phyloP scores from a whole-genome alignment of 2,888 invertebrate genomes.

The Polydrusus tereticollis region DNA sequence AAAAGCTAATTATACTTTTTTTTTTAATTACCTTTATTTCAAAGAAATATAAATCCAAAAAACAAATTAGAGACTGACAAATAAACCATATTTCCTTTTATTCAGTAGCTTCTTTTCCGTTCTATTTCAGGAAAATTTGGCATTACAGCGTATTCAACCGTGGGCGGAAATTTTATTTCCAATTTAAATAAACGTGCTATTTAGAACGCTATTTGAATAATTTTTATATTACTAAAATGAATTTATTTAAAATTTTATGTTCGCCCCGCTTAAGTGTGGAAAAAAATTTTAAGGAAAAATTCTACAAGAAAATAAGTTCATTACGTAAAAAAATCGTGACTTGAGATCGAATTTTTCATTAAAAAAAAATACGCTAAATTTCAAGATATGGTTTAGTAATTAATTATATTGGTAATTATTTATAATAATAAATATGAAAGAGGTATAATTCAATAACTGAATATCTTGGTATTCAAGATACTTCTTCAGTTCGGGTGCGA shows the following conservation, averaged over 20 bases:
- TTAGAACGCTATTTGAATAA: slow-evolving; percentile 23
- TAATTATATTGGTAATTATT: too few relatives aligned
- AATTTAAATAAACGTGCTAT: slow-evolving; percentile 12
- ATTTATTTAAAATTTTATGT: slow-evolving; percentile 7
- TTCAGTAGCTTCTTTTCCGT: neutral
- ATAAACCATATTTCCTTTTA: neutral
- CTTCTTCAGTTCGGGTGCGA: too few relatives aligned
- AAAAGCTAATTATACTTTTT: too few relatives aligned
- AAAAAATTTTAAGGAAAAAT: neutral
- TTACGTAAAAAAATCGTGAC: neutral
- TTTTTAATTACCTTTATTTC: neutral
- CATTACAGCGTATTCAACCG: slow-evolving; percentile 12
- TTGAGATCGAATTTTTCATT: too few relatives aligned
- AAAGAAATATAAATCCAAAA: neutral
- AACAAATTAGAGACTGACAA: neutral
- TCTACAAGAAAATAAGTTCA: neutral
- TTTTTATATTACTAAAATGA: slow-evolving; percentile 12
- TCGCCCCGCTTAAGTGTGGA: neutral
- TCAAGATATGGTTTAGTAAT: too few relatives aligned
- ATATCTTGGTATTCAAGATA: too few relatives aligned
- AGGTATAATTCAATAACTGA: too few relatives aligned
- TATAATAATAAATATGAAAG: too few relatives aligned
- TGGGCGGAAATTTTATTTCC: slow-evolving; percentile 14
- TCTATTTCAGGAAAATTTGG: neutral
- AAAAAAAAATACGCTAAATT: too few relatives aligned